These are phyloP conservation scores for Colletes gigas DNA, from an alignment of 1,140 invertebrate species.

Conservation along the genomic window DNA sequence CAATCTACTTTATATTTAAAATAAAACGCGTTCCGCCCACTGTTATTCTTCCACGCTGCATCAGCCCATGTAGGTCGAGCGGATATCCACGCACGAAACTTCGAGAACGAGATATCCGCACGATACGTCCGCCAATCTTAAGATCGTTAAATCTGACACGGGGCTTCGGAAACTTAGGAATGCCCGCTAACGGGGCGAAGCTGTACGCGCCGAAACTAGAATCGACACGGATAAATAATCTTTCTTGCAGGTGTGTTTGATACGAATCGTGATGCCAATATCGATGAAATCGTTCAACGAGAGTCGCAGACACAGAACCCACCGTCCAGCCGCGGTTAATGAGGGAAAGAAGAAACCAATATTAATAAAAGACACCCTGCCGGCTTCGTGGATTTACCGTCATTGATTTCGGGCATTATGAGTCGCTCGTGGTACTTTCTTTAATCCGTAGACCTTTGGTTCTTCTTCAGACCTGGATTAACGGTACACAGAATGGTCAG, in stretches of 20 bases:
- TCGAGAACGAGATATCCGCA: conserved; percentile 3
- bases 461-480: no score
- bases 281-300: conserved; percentile 17
- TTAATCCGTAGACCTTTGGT: not conserved
- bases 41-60: not conserved
- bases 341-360: not conserved
- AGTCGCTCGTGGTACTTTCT: not conserved
- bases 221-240: not conserved
- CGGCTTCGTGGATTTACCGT: not conserved
- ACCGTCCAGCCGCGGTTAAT: not conserved
- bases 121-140: conserved; percentile 19
- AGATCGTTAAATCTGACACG: conserved; percentile 7
- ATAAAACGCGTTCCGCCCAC: not conserved
- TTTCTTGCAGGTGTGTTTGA: not conserved
- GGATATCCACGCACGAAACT: conserved; percentile 4
- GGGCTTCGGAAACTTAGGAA: conserved; percentile 10
- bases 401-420: not conserved
- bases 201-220: not conserved
- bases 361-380: conserved; percentile 39
- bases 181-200: not conserved
- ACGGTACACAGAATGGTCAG: no score
- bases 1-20: conserved; percentile 16
- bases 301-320: not conserved
- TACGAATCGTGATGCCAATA: conserved; percentile 27
- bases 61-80: conserved; percentile 21